These are phyloP conservation scores for Hylia prasina DNA, from an alignment of 2,113 vertebrate genomes.

Conservation along the genomic window DNA sequence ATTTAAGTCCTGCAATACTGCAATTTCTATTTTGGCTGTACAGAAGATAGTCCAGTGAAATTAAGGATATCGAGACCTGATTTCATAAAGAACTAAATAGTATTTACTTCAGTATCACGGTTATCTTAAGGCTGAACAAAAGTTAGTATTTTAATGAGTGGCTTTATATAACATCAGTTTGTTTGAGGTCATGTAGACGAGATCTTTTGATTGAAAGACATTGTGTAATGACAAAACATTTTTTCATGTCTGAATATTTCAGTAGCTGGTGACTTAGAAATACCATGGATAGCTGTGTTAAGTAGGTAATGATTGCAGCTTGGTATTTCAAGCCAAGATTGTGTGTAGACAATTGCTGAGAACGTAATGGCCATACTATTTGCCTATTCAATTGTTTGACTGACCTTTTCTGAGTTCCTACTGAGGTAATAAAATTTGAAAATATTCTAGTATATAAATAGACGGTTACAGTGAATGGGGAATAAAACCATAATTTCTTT, in stretches of 20 bases:
- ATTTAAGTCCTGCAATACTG: background rate
- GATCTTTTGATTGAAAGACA: conserved; percentile 1
- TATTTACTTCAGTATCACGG: background rate
- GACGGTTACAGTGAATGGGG: background rate
- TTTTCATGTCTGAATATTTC: conserved; percentile 36
- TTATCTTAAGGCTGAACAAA: conserved; percentile 3
- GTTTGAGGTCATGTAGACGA: conserved; percentile 4
- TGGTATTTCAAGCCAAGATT: conserved; percentile 9
- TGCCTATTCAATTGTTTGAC: background rate
- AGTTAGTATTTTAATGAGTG: background rate
- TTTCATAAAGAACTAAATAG: background rate
- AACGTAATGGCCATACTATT: background rate
- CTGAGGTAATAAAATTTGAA: background rate
- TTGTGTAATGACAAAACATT: conserved; percentile 42
- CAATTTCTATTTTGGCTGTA: background rate
- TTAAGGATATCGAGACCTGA: background rate
- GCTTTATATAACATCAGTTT: conserved; percentile 13
- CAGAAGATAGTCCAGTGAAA: background rate
- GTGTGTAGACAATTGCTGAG: background rate
- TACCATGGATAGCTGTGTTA: conserved; percentile 23
- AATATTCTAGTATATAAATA: conserved; percentile 12
- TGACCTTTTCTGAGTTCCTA: background rate
- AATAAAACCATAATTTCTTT: background rate
- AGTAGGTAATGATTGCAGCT: conserved; percentile 36
- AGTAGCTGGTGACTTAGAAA: conserved; percentile 33